Conservation (phyloP, 2,113 vertebrate genomes). For the Macrotis lagotis region DNA sequence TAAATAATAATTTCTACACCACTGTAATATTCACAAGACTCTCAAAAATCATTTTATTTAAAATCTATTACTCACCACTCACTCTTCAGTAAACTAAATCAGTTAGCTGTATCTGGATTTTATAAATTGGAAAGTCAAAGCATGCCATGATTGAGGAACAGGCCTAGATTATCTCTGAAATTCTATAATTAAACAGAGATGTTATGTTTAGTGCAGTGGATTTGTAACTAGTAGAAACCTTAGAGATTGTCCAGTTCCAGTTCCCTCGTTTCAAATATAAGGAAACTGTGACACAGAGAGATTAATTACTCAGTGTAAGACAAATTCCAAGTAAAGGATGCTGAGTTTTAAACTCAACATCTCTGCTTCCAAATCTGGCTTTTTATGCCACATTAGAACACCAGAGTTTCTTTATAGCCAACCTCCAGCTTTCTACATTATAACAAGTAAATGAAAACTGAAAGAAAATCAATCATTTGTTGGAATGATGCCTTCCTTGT, state of each 20-base stretch:
- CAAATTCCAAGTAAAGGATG: background rate
- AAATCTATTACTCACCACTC: background rate
- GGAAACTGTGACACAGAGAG: background rate
- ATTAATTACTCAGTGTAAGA: background rate
- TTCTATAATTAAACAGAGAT: slow-evolving; percentile 21
- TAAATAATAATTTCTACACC: slow-evolving; percentile 42
- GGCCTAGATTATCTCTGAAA: background rate
- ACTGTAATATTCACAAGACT: slow-evolving; percentile 15
- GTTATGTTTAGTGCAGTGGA: background rate
- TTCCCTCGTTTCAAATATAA: background rate
- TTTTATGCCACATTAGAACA: background rate
- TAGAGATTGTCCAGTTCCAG: background rate
- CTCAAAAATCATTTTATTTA: background rate
- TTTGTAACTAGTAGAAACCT: no score
- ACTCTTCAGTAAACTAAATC: background rate
- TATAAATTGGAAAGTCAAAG: slow-evolving; percentile 35
- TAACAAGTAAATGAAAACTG: background rate
- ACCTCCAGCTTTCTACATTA: background rate
- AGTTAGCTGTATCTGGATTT: background rate
- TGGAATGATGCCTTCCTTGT: slow-evolving; percentile 1
- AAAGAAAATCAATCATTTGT: background rate
- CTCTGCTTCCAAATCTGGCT: background rate
- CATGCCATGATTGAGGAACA: background rate
- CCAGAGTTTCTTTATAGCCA: background rate
- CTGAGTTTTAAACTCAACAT: background rate